Percentiles rank a stretch among this genome's conserved stretches.
These are phyloP conservation scores for Myotis vivesi DNA, from an alignment of 2,797 vertebrate genomes.

Conservation along the genomic window DNA sequence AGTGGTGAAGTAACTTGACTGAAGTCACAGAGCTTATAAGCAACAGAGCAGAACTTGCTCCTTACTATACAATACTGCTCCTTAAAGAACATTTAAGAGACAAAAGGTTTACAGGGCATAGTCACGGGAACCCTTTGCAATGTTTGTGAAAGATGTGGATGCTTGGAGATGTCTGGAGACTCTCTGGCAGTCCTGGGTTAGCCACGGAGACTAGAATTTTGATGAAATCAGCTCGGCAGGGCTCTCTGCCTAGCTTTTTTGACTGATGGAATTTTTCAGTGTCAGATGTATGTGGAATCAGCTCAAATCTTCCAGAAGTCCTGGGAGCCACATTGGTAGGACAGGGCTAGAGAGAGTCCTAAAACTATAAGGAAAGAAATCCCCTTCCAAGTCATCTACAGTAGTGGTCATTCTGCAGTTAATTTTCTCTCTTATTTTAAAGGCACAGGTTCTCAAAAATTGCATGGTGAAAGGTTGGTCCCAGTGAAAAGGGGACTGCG, in stretches of 20 bases:
- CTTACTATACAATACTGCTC: background rate
- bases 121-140: background rate
- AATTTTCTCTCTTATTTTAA: conserved; percentile 22
- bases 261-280: background rate
- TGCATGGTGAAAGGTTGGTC: background rate
- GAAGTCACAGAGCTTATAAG: background rate
- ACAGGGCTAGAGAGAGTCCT: background rate
- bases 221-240: background rate
- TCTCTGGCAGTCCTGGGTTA: background rate
- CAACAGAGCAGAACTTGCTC: background rate
- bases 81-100: background rate
- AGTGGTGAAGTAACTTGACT: background rate
- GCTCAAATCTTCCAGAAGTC: background rate
- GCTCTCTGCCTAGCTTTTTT: background rate
- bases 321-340: background rate
- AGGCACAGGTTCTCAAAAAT: background rate
- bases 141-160: background rate
- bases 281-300: background rate
- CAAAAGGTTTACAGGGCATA: background rate
- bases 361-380: background rate
- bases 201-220: background rate
- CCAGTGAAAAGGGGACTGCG: background rate
- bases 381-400: background rate
- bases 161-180: background rate
- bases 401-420: background rate